phyloP scores from a whole-genome alignment of 2,888 invertebrate species.

The Noctuana brunneofusca region DNA sequence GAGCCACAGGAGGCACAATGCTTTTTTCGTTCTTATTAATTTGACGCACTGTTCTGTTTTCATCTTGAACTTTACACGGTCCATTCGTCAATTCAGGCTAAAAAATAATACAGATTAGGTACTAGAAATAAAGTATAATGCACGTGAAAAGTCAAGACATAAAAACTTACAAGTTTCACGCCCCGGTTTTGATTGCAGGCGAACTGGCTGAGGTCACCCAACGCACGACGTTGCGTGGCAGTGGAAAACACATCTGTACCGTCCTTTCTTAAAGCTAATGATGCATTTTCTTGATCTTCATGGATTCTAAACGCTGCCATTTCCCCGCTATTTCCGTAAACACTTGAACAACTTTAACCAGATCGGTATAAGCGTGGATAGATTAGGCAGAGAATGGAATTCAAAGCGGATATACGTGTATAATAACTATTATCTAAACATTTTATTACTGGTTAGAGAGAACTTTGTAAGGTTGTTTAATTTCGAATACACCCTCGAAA shows the following conservation, averaged over 20 bases:
- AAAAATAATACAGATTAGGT: constrained; percentile 37
- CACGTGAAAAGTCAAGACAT: constrained; percentile 34
- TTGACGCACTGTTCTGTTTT: constrained; percentile 71
- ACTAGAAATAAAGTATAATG: constrained; percentile 31
- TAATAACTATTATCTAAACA: constrained; percentile 51
- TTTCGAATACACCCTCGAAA: constrained; percentile 66
- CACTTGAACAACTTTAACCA: constrained; percentile 55
- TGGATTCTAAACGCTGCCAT: constrained; percentile 91
- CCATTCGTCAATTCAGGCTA: constrained; percentile 74
- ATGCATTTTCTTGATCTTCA: constrained; percentile 90
- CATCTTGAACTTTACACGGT: constrained; percentile 76
- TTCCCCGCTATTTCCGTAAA: constrained; percentile 69
- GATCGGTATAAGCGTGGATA: constrained; percentile 50
- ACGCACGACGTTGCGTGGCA: constrained; percentile 84
- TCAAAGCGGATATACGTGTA: constrained; percentile 52
- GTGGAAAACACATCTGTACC: constrained; percentile 71
- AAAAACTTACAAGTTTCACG: constrained; percentile 78
- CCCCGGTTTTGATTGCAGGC: constrained; percentile 80
- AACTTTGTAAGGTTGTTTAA: constrained; percentile 48
- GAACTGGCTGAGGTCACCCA: constrained; percentile 85
- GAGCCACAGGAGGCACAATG: constrained; percentile 85
- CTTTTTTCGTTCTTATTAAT: constrained; percentile 76
- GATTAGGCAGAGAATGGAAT: constrained; percentile 52
- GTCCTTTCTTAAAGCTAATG: constrained; percentile 79
- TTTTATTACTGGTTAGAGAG: constrained; percentile 58